Base-by-base conservation (phyloP, 1,140 invertebrate species). In the Temnothorax longispinosus region DNA sequence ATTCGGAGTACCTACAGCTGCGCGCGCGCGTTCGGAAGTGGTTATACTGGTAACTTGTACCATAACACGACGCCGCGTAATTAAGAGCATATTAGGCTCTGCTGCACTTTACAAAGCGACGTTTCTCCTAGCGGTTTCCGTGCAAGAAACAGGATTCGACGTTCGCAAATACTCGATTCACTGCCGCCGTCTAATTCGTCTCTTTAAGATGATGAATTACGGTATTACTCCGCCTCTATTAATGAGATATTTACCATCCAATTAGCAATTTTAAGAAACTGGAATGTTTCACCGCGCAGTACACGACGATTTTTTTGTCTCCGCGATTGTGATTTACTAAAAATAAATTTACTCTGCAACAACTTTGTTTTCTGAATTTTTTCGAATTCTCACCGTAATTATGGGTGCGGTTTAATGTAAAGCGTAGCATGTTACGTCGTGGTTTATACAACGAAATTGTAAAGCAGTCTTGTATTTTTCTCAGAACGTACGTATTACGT, bases 41-140 rank as follows among this genome's bases (percentile, higher is more conserved):
- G 41, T 38, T 80, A 27, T 80, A 38, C 13, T 27, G 38, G 32
- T 69, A 54, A 80, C 44, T 67, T 52, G 62, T 50, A 41, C 13
- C 35, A 38, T 69, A 54, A 80, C 65, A 81, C 5, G 15, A 21
- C 77, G 60, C 6, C 7, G 11, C 7, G n/a, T 80, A 80, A 69
- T 80, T 80, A 80, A 54, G 62, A 54, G n/a, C 15, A 38, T 27
- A 80, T 80, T 69, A 80, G n/a, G 32, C 44, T 65, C 27, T n/a
- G 15, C 18, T 35, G 62, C 62, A 67, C 35, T 44, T 80, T 44
- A 27, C 35, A 81, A 54, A 69, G 35, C n/a, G 21, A 44, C n/a
- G 15, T 27, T 27, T 27, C 13, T n/a, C 27, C 54, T 6, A 27
- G 32, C 13, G 4, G n/a, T 18, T 71, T 71, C 64, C 21, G 13